Base-by-base conservation (phyloP, 2,888 invertebrate genomes). In the Aphrophora alni region DNA sequence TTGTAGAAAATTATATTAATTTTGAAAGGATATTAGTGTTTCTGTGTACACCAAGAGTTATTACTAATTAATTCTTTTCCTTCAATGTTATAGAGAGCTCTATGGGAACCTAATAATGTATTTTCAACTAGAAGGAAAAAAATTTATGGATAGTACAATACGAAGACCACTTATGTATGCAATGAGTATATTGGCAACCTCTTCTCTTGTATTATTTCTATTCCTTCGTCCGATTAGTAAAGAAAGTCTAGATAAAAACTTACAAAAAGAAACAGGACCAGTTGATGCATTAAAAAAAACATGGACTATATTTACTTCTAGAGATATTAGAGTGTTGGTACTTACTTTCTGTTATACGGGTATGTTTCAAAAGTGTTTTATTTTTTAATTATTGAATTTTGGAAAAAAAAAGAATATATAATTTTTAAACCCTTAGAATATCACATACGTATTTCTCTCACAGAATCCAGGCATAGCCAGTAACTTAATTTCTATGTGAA, bases 331-430 rank as follows among this genome's bases (percentile, higher is more conserved):
- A 73, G 87, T 97, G 17, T 90, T 98, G 21, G 93, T 95, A 84
- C 87, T 96, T 80, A 94, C 95, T 0, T 98, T 98, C 88, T 92
- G 96, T 77, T 98, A 98, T 87, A 97, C 97, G 81, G 98, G 96
- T 95, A 87, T 10, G 5, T 72, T 28, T 33, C 8, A 5, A 33
- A 33, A 33, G 33, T 33, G 8, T 33, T 33, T 33, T 33, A 33
- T 8, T 33, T 33, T 33, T 33, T 33, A 33, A 5, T 33, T 33
- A 5, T 33, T 5, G 33, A 8, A 33, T n/a, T n/a, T n/a, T n/a
- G n/a, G n/a, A n/a, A n/a, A n/a, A n/a, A n/a, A n/a, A n/a, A n/a
- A n/a, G n/a, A n/a, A n/a, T n/a, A n/a, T n/a, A n/a, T n/a, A n/a
- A n/a, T n/a, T n/a, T n/a, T n/a, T n/a, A n/a, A n/a, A n/a, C n/a